Base-by-base conservation (phyloP, 1,140 invertebrate genomes). In the Maconellicoccus hirsutus region DNA sequence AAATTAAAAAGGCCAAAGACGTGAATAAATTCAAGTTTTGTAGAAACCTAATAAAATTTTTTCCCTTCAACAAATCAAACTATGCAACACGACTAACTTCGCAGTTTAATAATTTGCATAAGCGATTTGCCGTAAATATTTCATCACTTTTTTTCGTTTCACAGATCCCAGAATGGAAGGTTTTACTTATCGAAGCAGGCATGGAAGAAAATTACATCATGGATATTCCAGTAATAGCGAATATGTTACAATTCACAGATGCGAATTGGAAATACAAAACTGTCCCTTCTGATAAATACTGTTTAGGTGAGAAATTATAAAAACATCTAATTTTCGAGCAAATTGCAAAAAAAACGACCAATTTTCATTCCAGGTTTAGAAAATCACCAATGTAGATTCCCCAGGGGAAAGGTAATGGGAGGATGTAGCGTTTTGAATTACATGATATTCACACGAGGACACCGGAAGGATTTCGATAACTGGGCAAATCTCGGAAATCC, bases 361-460 rank as follows among this genome's bases (percentile, higher is more conserved):
- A 22, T 70, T 1, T n/a, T 7, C 1, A n/a, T 73, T 74, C 59
- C 27, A 75, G 74, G 73, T 23, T 73, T 74, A 72, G 61, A 14
- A 12, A 75, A 75, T 21, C 70, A 72, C 7, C 74, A 75, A 26
- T 75, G 74, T 66, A 73, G 74, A 21, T 72, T 71, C 29, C 75
- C 72, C 10, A 59, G 74, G 63, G 73, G 73, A 6, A 76, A 76
- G 69, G 74, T 75, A n/a, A 75, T 76, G 74, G 75, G 75, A 21
- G 75, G 74, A 6, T 74, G 72, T 33, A 75, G 74, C n/a, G 72
- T 75, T 27, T 72, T 76, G 0, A 94, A 94, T 77, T 91, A 86
- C 70, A 92, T 94, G 90, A 87, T 92, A 22, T 93, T 94, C 77
- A 87, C 91, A 0, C 82, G 92, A 59, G 92, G 92, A 0, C 85